Conservation (phyloP, 2,797 vertebrate genomes). For the Poeciliopsis infans region DNA sequence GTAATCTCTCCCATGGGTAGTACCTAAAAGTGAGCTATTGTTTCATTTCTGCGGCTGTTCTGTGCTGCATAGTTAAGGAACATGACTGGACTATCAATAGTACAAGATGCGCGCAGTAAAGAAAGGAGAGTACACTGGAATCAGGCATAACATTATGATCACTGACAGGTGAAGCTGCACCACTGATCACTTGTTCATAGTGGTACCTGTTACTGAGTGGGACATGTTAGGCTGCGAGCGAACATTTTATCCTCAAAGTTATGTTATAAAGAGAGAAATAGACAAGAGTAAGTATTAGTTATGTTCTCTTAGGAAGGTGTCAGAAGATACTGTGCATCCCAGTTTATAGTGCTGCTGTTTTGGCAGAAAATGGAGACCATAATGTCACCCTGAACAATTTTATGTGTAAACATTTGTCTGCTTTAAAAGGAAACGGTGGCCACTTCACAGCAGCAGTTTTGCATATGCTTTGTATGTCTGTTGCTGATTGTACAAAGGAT, state of each 20-base stretch:
- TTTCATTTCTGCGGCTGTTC: slow-evolving; percentile 44
- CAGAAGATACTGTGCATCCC: background rate
- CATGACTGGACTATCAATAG: slow-evolving; percentile 26
- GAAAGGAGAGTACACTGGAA: slow-evolving; percentile 21
- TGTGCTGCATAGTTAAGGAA: slow-evolving; percentile 35
- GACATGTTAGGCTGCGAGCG: background rate
- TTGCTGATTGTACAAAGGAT: background rate
- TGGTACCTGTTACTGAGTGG: background rate
- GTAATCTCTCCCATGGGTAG: slow-evolving; percentile 44
- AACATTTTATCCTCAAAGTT: background rate
- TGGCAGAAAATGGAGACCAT: background rate
- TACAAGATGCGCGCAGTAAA: slow-evolving; percentile 18
- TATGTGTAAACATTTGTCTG: background rate
- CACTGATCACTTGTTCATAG: background rate
- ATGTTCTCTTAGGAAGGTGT: background rate
- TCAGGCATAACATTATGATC: slow-evolving; percentile 10
- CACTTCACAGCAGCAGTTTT: background rate
- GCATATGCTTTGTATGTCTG: background rate
- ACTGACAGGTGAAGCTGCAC: background rate
- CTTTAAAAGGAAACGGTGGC: background rate
- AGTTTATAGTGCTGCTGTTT: background rate
- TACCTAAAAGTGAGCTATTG: slow-evolving; percentile 55
- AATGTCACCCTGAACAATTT: background rate
- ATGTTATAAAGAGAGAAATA: background rate
- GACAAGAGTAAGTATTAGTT: background rate